Evolutionary conservation across 2,113 vertebrate species (phyloP).

Genomic region (Numenius arquata): DNA sequence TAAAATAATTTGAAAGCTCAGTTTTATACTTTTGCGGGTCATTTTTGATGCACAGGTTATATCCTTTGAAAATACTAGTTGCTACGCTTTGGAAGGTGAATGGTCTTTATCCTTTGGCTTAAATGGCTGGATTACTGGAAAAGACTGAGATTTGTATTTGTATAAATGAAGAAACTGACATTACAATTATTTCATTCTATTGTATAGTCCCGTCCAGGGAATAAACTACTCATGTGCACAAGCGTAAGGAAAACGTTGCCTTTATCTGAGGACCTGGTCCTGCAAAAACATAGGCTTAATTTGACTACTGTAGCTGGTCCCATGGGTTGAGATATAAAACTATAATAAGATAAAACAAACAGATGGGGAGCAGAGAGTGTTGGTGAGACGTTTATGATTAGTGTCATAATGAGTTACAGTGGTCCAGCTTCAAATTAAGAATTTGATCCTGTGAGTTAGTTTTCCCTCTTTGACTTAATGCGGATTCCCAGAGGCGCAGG

Average conservation of each 20-base stretch:
- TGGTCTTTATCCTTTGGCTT: background rate
- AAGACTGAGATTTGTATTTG: background rate
- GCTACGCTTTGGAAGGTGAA: background rate
- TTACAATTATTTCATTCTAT: background rate
- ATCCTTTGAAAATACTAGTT: background rate
- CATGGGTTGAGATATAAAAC: slow-evolving; percentile 23
- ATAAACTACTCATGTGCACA: background rate
- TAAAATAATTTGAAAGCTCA: background rate
- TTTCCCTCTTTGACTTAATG: background rate
- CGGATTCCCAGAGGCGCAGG: background rate
- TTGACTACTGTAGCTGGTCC: background rate
- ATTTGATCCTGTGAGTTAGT: slow-evolving; percentile 2
- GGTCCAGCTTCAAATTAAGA: slow-evolving; percentile 50
- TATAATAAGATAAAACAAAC: slow-evolving; percentile 42
- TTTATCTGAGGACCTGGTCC: background rate
- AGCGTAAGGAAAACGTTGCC: background rate
- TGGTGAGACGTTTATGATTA: slow-evolving; percentile 51
- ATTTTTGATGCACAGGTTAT: background rate
- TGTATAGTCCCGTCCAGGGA: background rate
- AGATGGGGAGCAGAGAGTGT: slow-evolving; percentile 29
- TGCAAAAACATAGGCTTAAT: background rate
- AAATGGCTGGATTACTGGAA: background rate
- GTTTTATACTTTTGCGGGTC: background rate
- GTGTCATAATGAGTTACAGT: slow-evolving; percentile 51
- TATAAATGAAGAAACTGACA: background rate